These are phyloP conservation scores for Siniperca scherzeri DNA, from an alignment of 2,797 vertebrate species.

Conservation along the genomic window DNA sequence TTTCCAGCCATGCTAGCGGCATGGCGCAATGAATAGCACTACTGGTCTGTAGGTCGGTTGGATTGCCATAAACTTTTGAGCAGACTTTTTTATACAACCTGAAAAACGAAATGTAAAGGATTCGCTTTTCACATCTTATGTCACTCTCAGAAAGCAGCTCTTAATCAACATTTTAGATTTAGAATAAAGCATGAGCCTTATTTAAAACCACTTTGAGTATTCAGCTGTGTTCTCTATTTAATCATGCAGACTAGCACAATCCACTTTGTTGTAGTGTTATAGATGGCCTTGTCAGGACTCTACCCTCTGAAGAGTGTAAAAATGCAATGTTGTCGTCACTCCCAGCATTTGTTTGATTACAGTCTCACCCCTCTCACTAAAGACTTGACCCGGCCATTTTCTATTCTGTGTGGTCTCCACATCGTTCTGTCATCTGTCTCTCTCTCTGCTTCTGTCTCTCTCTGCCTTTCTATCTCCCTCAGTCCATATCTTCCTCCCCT, in stretches of 20 bases:
- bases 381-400: constrained; percentile 71
- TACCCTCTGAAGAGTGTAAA: constrained; percentile 18
- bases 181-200: neutral
- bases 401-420: constrained; percentile 80
- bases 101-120: neutral
- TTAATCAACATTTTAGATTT: neutral
- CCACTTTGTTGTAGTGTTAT: neutral
- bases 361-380: constrained; percentile 57
- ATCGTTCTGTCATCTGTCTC: constrained; percentile 69
- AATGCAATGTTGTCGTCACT: constrained; percentile 38
- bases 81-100: neutral
- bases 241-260: neutral
- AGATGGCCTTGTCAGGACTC: constrained; percentile 8
- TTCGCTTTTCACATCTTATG: neutral
- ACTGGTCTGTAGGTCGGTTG: neutral
- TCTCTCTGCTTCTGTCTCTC: constrained; percentile 56
- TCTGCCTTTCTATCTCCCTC: constrained; percentile 31
- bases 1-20: too few species aligned
- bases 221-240: neutral
- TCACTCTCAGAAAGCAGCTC: neutral
- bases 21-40: neutral
- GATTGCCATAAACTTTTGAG: neutral
- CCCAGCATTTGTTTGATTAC: constrained; percentile 48
- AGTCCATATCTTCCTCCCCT: constrained; percentile 16
- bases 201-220: neutral